Percentiles rank a stretch among this genome's conserved stretches.
Evolutionary conservation across 2,888 invertebrate genomes (phyloP).

Genomic region (Allygus modestus): DNA sequence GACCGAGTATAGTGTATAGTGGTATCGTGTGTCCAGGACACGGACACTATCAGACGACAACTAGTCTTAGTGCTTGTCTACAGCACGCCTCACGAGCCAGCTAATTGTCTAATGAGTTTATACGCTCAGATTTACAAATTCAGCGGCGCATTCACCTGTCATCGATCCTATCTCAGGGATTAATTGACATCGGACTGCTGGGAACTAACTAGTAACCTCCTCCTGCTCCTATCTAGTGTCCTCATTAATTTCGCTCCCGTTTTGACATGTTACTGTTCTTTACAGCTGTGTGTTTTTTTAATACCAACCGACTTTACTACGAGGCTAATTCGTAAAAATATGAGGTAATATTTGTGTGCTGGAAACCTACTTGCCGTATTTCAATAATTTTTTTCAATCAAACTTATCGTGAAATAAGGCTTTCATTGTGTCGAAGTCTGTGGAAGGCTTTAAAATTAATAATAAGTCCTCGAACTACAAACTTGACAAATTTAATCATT

Average conservation of each 20-base stretch:
- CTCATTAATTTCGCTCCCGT: constrained; percentile 35
- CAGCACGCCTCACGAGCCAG: constrained; percentile 41
- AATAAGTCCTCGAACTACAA: too few species aligned
- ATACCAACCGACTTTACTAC: too few species aligned
- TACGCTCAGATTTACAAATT: constrained; percentile 52
- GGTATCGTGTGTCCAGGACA: constrained; percentile 14
- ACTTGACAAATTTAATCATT: too few species aligned
- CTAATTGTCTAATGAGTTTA: constrained; percentile 53
- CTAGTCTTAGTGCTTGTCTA: constrained; percentile 37
- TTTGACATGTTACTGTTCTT: not conserved
- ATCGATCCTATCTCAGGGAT: constrained; percentile 37
- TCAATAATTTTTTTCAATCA: too few species aligned
- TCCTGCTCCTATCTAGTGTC: not conserved
- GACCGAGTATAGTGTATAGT: too few species aligned
- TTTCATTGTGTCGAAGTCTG: too few species aligned
- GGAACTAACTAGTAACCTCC: constrained; percentile 10
- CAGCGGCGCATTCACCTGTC: constrained; percentile 51
- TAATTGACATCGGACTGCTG: constrained; percentile 53
- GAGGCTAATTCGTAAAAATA: too few species aligned
- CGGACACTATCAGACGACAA: constrained; percentile 33
- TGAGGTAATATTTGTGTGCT: too few species aligned
- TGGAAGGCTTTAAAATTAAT: too few species aligned
- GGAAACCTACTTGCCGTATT: too few species aligned
- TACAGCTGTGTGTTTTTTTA: too few species aligned
- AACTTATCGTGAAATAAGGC: too few species aligned